Conservation (phyloP, 2,888 invertebrate genomes). For the Napeogenes sylphis region DNA sequence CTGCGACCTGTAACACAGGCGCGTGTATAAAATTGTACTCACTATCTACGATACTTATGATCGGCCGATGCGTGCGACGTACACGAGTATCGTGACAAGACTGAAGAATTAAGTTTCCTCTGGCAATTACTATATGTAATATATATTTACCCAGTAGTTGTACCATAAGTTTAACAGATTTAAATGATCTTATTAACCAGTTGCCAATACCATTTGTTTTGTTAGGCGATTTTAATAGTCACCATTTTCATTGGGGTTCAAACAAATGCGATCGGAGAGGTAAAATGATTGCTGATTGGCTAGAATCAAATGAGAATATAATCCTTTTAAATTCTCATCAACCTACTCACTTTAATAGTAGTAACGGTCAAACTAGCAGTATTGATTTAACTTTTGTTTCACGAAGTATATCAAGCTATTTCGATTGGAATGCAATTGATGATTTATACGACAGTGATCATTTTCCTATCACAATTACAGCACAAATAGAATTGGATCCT, state of each 20-base stretch:
- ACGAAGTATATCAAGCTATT: slow-evolving; percentile 28
- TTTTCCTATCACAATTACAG: slow-evolving; percentile 21
- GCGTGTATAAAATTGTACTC: no score
- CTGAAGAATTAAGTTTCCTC: slow-evolving; percentile 16
- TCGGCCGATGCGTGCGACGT: no score
- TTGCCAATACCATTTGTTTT: slow-evolving; percentile 13
- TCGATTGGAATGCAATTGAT: slow-evolving; percentile 30
- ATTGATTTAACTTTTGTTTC: slow-evolving; percentile 26
- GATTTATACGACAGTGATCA: slow-evolving; percentile 29
- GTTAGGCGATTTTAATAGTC: slow-evolving; percentile 19
- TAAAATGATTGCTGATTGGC: slow-evolving; percentile 19
- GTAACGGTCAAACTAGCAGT: slow-evolving; percentile 19
- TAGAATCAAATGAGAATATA: slow-evolving; percentile 11
- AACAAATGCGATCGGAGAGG: slow-evolving; percentile 24
- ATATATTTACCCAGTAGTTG: slow-evolving; percentile 23
- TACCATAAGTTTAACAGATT: slow-evolving; percentile 11
- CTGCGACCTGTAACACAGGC: no score
- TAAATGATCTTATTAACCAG: slow-evolving; percentile 14
- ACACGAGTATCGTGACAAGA: no score
- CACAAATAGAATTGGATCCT: neutral
- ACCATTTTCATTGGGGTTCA: slow-evolving; percentile 25
- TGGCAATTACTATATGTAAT: slow-evolving; percentile 21
- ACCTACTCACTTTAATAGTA: slow-evolving; percentile 22
- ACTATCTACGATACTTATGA: no score
- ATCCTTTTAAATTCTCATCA: no score